Percentiles rank a stretch among this genome's conserved stretches.
Conservation (phyloP, 2,797 vertebrate species). For the Tamandua tetradactyla region DNA sequence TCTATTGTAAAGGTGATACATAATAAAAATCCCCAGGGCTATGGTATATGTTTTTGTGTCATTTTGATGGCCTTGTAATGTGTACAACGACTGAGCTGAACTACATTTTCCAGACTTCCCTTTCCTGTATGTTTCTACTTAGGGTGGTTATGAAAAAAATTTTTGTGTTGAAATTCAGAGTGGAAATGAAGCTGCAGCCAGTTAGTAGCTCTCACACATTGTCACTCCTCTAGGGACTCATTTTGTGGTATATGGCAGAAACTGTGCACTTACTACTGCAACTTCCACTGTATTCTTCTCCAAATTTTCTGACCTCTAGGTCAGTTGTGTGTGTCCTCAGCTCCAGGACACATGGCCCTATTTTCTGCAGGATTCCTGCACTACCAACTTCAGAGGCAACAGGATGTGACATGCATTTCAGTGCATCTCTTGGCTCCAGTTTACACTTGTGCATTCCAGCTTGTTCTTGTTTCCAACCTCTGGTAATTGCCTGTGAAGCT, state of each 20-base stretch:
- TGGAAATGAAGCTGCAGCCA: neutral
- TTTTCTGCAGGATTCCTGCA: neutral
- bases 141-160: neutral
- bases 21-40: neutral
- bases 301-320: rapidly evolving
- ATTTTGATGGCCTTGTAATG: neutral
- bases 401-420: neutral
- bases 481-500: neutral
- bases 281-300: neutral
- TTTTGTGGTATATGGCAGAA: rapidly evolving
- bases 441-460: neutral
- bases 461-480: neutral
- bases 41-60: neutral
- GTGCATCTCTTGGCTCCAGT: neutral
- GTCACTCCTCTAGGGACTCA: neutral
- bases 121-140: neutral
- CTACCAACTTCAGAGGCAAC: neutral
- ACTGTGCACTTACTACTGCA: neutral
- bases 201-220: neutral
- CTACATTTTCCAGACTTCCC: neutral
- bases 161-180: neutral
- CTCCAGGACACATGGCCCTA: neutral
- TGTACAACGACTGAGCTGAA: neutral
- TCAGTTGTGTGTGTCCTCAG: neutral
- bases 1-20: neutral